phyloP scores from a whole-genome alignment of 2,888 invertebrate species.

The Beris morrisii region DNA sequence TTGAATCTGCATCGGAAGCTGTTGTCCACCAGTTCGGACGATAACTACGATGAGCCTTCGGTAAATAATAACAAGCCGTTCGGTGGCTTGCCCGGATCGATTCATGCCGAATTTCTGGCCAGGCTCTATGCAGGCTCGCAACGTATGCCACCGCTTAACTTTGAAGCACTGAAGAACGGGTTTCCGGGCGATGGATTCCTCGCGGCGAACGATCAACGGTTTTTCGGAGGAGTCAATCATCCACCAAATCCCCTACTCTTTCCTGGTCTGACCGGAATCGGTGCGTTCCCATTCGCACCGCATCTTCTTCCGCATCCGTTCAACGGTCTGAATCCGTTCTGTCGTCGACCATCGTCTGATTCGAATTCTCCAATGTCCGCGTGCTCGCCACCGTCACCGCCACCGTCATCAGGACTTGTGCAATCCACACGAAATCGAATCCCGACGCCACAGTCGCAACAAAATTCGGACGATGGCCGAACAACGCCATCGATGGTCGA shows the following conservation, averaged over 20 bases:
- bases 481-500: slow-evolving; percentile 30
- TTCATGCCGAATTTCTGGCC: slow-evolving; percentile 79
- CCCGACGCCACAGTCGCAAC: slow-evolving; percentile 36
- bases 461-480: slow-evolving; percentile 36
- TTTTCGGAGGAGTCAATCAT: slow-evolving; percentile 47
- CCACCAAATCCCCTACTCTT: slow-evolving; percentile 63
- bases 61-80: slow-evolving; percentile 55
- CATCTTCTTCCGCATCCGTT: slow-evolving; percentile 54
- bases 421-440: slow-evolving; percentile 35
- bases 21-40: slow-evolving; percentile 68
- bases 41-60: slow-evolving; percentile 55
- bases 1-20: slow-evolving; percentile 88
- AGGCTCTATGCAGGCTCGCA: slow-evolving; percentile 74
- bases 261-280: slow-evolving; percentile 61
- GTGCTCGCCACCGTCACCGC: slow-evolving; percentile 56
- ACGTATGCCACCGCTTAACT: slow-evolving; percentile 62
- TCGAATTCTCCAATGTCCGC: slow-evolving; percentile 60
- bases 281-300: slow-evolving; percentile 59
- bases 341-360: slow-evolving; percentile 57
- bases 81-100: slow-evolving; percentile 62
- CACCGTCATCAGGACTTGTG: slow-evolving; percentile 37
- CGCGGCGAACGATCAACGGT: slow-evolving; percentile 45
- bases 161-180: slow-evolving; percentile 65
- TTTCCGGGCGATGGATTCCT: slow-evolving; percentile 38
- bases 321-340: slow-evolving; percentile 53